These are phyloP conservation scores for Myotis yumanensis DNA, from an alignment of 2,113 vertebrate species.

Conservation along the genomic window DNA sequence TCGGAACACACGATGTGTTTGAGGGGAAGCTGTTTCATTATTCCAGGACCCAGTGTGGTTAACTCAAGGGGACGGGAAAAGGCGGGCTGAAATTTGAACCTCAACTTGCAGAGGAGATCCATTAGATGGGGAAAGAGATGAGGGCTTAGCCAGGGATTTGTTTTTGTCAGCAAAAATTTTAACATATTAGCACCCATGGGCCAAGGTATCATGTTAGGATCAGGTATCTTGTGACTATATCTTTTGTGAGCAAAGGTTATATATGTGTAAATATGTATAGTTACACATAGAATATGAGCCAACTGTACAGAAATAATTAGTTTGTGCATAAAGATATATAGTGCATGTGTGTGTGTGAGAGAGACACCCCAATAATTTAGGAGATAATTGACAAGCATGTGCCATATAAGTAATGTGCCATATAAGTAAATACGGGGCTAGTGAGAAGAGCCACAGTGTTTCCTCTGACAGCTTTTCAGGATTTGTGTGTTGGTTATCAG, in stretches of 20 bases:
- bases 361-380: background rate
- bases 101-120: background rate
- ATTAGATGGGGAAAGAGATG: background rate
- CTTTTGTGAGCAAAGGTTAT: background rate
- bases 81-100: background rate
- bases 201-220: background rate
- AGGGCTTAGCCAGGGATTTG: background rate
- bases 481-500: background rate
- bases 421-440: background rate
- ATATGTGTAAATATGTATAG: background rate
- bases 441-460: background rate
- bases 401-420: background rate
- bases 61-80: background rate
- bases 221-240: background rate
- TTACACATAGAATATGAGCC: background rate
- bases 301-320: background rate
- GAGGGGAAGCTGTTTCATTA: background rate
- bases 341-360: background rate
- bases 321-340: background rate
- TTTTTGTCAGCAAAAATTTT: constrained; percentile 44
- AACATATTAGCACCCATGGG: background rate
- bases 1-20: background rate
- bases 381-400: background rate
- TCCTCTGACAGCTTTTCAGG: constrained; percentile 7
- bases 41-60: constrained; percentile 18